Percentiles rank a stretch among this genome's conserved stretches.
phyloP scores from a whole-genome alignment of 2,888 invertebrate genomes.

The Megastigmus dorsalis region DNA sequence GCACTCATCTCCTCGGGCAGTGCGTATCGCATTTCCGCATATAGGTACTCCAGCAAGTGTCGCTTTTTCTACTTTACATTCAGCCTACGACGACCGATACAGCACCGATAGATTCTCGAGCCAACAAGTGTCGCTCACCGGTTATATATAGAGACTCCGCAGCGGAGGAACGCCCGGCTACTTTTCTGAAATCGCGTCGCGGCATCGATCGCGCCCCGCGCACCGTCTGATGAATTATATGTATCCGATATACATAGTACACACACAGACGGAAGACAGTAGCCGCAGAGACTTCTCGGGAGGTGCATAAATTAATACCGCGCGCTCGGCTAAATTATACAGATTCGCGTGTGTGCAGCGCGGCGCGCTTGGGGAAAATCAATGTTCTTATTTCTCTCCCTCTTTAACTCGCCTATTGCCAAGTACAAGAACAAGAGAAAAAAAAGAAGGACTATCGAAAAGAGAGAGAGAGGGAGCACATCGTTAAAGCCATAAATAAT shows the following conservation, averaged over 20 bases:
- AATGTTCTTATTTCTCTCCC: slow-evolving; percentile 52
- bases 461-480: background rate
- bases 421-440: slow-evolving; percentile 12
- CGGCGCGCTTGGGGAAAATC: slow-evolving; percentile 48
- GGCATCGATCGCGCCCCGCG: slow-evolving; percentile 5
- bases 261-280: background rate
- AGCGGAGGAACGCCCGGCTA: background rate
- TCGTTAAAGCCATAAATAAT: slow-evolving; percentile 60
- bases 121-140: slow-evolving; percentile 17
- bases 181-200: slow-evolving; percentile 1
- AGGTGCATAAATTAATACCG: slow-evolving; percentile 52
- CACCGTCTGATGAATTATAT: too few species aligned
- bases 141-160: too few species aligned
- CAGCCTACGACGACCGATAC: too few species aligned
- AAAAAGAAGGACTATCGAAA: slow-evolving; percentile 36
- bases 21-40: too few species aligned
- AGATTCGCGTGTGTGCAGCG: slow-evolving; percentile 59
- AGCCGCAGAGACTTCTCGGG: background rate
- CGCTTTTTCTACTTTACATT: too few species aligned
- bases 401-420: slow-evolving; percentile 7
- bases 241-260: background rate
- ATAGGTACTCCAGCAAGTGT: slow-evolving; percentile 12
- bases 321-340: slow-evolving; percentile 55
- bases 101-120: too few species aligned
- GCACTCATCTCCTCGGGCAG: too few species aligned